A percentile compares a stretch with the other conserved stretches of the same genome.
Conservation (phyloP, 2,113 vertebrate genomes). For the Podarcis raffonei region DNA sequence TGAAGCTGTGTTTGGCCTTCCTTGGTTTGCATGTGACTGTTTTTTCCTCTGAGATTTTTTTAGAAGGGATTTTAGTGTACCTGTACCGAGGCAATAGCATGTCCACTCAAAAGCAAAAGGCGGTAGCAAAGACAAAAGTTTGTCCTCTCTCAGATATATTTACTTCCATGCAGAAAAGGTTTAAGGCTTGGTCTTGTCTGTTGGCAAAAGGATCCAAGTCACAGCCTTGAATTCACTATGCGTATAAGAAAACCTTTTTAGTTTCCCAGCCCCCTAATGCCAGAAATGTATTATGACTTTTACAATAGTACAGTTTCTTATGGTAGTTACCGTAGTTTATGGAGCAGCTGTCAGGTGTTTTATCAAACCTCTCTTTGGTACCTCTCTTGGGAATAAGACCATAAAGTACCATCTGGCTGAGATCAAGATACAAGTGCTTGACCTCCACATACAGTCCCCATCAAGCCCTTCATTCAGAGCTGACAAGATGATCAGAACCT, state of each 20-base stretch:
- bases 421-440: conserved; percentile 41
- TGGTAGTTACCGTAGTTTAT: conserved; percentile 22
- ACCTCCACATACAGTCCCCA: conserved; percentile 52
- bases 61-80: too few relatives aligned
- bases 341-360: conserved; percentile 57
- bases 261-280: not conserved
- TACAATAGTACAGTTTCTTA: conserved; percentile 46
- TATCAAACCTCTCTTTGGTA: conserved; percentile 29
- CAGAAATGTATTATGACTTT: not conserved
- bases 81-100: too few relatives aligned
- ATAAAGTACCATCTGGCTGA: conserved; percentile 46
- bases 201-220: not conserved
- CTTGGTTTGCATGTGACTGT: too few relatives aligned
- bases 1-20: too few relatives aligned
- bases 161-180: too few relatives aligned
- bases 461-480: conserved; percentile 59
- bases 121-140: too few relatives aligned
- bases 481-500: conserved; percentile 35
- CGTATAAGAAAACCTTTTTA: conserved; percentile 24
- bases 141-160: too few relatives aligned
- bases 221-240: conserved; percentile 8
- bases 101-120: too few relatives aligned
- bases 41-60: too few relatives aligned
- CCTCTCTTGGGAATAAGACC: conserved; percentile 59
- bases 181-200: not conserved